Conservation (phyloP, 2,113 vertebrate genomes). For the Hemicordylus capensis region DNA sequence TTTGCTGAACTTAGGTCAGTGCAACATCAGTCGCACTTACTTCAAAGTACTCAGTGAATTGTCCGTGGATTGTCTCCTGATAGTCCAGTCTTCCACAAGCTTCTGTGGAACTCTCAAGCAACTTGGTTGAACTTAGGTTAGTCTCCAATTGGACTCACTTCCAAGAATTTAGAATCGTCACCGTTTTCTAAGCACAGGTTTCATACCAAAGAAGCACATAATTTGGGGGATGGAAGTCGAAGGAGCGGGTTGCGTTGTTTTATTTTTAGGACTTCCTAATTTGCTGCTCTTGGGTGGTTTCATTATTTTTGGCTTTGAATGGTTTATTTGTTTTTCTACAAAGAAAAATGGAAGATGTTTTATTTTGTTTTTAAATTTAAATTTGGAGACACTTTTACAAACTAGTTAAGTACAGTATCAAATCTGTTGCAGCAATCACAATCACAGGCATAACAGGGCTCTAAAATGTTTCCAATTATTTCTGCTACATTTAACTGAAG, state of each 20-base stretch:
- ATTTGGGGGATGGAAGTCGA: neutral
- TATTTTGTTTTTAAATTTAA: constrained; percentile 2
- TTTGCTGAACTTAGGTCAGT: too few relatives aligned
- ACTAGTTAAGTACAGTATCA: neutral
- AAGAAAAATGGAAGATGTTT: neutral
- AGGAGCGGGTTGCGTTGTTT: neutral
- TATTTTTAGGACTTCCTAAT: constrained; percentile 10
- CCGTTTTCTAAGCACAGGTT: constrained; percentile 15
- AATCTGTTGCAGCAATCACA: constrained; percentile 42
- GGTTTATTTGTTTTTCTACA: neutral
- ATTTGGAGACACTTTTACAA: constrained; percentile 21
- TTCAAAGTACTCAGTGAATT: too few relatives aligned
- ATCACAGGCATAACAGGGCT: neutral
- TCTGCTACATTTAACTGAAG: constrained; percentile 22
- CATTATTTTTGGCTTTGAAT: constrained; percentile 13
- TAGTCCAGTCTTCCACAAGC: neutral
- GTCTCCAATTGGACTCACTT: neutral
- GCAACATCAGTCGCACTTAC: too few relatives aligned
- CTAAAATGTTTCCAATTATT: constrained; percentile 21
- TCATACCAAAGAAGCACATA: constrained; percentile 2
- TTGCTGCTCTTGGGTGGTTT: constrained; percentile 23
- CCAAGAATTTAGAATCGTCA: neutral
- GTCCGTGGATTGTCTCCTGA: neutral
- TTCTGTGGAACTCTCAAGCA: neutral
- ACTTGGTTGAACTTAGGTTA: neutral